Percentiles rank a stretch among this genome's conserved stretches.
Evolutionary conservation across 2,113 vertebrate species (phyloP).

Genomic region (Phyllopteryx taeniolatus): DNA sequence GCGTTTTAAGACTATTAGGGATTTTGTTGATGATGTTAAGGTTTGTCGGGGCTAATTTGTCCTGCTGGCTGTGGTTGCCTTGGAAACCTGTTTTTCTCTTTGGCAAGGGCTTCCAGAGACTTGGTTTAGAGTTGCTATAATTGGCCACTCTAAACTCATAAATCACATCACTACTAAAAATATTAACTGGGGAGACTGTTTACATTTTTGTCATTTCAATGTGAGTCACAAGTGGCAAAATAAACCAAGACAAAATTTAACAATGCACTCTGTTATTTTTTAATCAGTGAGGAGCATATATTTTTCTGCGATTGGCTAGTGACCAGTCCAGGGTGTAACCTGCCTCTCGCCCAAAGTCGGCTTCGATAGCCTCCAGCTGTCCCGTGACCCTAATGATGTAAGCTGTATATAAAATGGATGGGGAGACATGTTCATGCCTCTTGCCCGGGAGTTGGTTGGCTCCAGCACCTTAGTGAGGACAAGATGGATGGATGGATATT

Average conservation of each 20-base stretch:
- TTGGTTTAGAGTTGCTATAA: constrained; percentile 34
- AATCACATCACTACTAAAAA: constrained; percentile 9
- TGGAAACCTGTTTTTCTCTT: constrained; percentile 56
- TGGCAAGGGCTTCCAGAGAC: constrained; percentile 46
- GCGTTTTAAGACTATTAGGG: not conserved
- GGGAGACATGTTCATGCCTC: too few relatives aligned
- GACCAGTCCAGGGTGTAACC: too few relatives aligned
- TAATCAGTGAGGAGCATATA: too few relatives aligned
- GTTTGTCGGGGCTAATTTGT: constrained; percentile 54
- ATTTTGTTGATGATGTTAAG: constrained; percentile 23
- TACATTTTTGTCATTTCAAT: not conserved
- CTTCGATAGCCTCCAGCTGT: too few relatives aligned
- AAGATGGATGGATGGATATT: too few relatives aligned
- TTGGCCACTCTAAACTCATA: constrained; percentile 15
- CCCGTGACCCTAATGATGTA: too few relatives aligned
- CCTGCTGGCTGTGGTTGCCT: constrained; percentile 48
- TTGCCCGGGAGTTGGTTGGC: too few relatives aligned
- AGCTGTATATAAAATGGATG: too few relatives aligned
- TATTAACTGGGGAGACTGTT: not conserved
- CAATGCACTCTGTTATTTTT: too few relatives aligned
- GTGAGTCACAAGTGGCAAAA: not conserved
- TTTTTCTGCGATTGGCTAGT: too few relatives aligned
- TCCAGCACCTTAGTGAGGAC: too few relatives aligned
- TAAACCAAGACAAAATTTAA: not conserved
- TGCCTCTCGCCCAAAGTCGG: too few relatives aligned